A percentile compares a stretch with the other conserved stretches of the same genome.
Evolutionary conservation across 2,113 vertebrate genomes (phyloP).

Genomic region (Pachypanchax playfairii): DNA sequence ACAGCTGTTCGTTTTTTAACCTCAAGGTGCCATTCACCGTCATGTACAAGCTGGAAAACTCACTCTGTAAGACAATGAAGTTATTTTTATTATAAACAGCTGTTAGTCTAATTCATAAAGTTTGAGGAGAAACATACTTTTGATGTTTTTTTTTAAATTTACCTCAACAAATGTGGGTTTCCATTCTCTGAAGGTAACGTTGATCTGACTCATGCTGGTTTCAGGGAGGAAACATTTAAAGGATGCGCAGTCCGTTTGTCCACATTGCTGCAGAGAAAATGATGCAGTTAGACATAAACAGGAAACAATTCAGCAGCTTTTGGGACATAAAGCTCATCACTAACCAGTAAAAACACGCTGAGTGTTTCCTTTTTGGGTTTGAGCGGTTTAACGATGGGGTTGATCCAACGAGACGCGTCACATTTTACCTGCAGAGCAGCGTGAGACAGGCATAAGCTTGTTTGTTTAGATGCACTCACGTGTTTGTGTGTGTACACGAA

Average conservation of each 20-base stretch:
- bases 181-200: constrained; percentile 90
- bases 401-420: constrained; percentile 49
- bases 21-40: constrained; percentile 79
- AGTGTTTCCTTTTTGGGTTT: constrained; percentile 81
- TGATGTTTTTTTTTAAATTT: constrained; percentile 38
- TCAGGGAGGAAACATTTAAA: constrained; percentile 82
- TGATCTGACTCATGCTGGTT: constrained; percentile 81
- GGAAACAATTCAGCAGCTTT: neutral
- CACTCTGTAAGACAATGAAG: constrained; percentile 81
- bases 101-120: neutral
- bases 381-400: constrained; percentile 21
- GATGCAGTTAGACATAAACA: constrained; percentile 5
- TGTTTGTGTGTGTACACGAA: constrained; percentile 51
- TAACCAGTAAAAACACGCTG: constrained; percentile 84
- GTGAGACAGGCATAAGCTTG: neutral
- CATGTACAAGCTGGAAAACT: constrained; percentile 85
- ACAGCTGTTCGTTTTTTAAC: constrained; percentile 56
- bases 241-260: constrained; percentile 69
- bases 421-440: constrained; percentile 81
- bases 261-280: constrained; percentile 81
- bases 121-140: neutral
- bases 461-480: neutral
- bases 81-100: neutral
- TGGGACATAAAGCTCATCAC: constrained; percentile 18
- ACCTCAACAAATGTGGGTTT: constrained; percentile 93